Base-by-base conservation (phyloP, 2,797 vertebrate species). In the Scolopax bukidnonensis region DNA sequence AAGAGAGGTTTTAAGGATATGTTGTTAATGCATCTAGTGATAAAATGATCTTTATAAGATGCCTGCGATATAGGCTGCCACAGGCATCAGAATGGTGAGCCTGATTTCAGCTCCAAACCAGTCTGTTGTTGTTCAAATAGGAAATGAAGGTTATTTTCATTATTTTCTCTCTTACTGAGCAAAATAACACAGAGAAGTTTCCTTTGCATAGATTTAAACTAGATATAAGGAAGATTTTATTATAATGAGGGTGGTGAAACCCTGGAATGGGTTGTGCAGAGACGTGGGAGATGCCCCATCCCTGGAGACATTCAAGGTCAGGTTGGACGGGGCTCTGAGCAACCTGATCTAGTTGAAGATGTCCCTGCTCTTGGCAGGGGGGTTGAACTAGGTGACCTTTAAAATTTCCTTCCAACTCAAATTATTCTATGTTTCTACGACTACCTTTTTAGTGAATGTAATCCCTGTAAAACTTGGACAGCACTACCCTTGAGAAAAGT, bases 1-100 rank as follows among this genome's bases (percentile, higher is more conserved):
- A 43, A 53, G 27, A 10, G 36, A 84, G 57, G 10, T 70, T 74
- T 82, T 87, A 32, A 36, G 40, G n/a, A 28, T 70, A 33, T 5
- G 7, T 7, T 50, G 3, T 63, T 61, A 68, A 38, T 19, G 5
- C 9, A 73, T 25, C 18, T 54, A 60, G 25, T 43, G 40, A 54
- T 12, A 13, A 86, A 84, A 48, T 12, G 5, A 41, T 63, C 19
- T 65, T 59, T 30, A 7, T 53, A 23, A 67, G 87, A 53, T 33
- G 4, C 1, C 10, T 38, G 59, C 0, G 1, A 15, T 70, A 21
- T n/a, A 23, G 15, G 19, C 24, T 45, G 13, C 18, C 41, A 54
- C 8, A 51, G 11, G 7, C 16, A 64, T 57, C 23, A 57, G 38
- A 91, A 36, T 0, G 4, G 4, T 38, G 4, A 89, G 11, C 32